Base-by-base conservation (phyloP, 1,140 invertebrate species). In the Harlomillsia oculata region DNA sequence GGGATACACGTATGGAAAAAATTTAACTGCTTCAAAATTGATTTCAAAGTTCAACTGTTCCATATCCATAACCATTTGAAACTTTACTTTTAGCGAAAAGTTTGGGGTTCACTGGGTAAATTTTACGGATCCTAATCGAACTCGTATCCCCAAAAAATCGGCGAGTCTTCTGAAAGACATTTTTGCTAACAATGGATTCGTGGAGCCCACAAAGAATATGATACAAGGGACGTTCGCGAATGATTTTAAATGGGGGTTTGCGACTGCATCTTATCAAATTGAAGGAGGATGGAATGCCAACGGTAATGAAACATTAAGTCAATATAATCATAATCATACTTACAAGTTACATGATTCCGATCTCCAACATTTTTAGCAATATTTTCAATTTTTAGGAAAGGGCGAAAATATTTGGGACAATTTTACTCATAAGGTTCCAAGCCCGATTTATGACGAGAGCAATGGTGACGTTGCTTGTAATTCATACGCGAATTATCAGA, bases 81-180 rank as follows among this genome's bases (percentile, higher is more conserved):
- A 34, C n/a, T n/a, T 34, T 34, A 14, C 53, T n/a, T n/a, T 18
- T 34, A 66, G 60, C 5, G 67, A 72, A 54, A 67, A 62, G 41
- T 74, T 74, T 65, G 74, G 73, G 2, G 45, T 74, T n/a, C 69
- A 72, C 60, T 67, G 66, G 36, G 72, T 75, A 6, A 65, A 75
- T 59, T 74, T 74, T 45, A 65, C 49, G 14, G 69, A 73, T 51
- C 69, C 71, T 0, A 50, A 51, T 0, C 56, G 69, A 50, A 62
- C 68, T 6, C 56, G 73, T 21, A 68, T 53, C 6, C 69, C 69
- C 6, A 89, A 88, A 69, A 71, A 78, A 21, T 89, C 86, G 16
- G 77, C 80, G 1, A 65, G 74, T 21, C 78, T 82, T 53, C 80
- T 78, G 64, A 73, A 73, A 34, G 60, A 78, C 21, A 71, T 84